Percentiles rank a stretch among this genome's conserved stretches.
These are phyloP conservation scores for Takifugu flavidus DNA, from an alignment of 2,113 vertebrate genomes.

Conservation along the genomic window DNA sequence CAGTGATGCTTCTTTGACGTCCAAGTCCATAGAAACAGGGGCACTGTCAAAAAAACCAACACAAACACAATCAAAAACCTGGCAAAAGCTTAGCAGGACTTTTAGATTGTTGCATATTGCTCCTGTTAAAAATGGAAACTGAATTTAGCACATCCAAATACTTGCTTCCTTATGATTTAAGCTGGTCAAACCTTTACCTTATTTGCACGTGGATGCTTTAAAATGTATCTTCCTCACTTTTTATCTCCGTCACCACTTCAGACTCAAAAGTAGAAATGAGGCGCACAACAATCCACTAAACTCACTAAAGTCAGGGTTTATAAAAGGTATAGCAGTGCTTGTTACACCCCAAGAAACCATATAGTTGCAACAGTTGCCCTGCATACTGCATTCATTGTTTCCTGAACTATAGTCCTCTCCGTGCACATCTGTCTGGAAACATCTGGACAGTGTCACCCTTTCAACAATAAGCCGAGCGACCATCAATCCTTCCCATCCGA, in stretches of 20 bases:
- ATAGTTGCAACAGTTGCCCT: conserved; percentile 47
- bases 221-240: conserved; percentile 23
- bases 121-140: conserved; percentile 30
- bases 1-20: background rate
- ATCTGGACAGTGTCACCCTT: conserved; percentile 72
- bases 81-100: conserved; percentile 8
- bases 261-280: too few relatives aligned
- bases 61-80: background rate
- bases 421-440: conserved; percentile 70
- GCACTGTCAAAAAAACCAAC: background rate
- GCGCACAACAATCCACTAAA: too few relatives aligned
- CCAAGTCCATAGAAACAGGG: background rate
- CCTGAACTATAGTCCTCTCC: conserved; percentile 41
- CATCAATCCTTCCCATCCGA: conserved; percentile 59
- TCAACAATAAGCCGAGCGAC: conserved; percentile 49
- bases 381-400: conserved; percentile 63
- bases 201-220: conserved; percentile 8
- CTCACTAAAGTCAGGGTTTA: conserved; percentile 17
- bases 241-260: too few relatives aligned
- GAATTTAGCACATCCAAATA: conserved; percentile 39
- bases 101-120: conserved; percentile 20
- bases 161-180: conserved; percentile 49
- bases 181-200: conserved; percentile 32
- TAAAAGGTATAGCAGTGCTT: conserved; percentile 16
- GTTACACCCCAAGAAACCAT: conserved; percentile 1